Evolutionary conservation across 2,797 vertebrate species (phyloP).

Genomic region (Tympanoctomys barrerae): DNA sequence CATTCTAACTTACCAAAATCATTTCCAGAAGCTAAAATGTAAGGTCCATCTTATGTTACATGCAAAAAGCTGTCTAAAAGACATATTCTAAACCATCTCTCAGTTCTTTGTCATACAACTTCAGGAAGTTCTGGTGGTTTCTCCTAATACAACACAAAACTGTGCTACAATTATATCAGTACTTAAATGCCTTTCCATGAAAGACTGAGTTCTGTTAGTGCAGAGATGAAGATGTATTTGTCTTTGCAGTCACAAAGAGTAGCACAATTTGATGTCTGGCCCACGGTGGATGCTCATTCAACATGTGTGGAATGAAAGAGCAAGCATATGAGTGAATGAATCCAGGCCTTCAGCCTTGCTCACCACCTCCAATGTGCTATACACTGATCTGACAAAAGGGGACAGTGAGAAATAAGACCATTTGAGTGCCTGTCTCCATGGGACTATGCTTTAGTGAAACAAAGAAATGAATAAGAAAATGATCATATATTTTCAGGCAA

Average conservation of each 20-base stretch:
- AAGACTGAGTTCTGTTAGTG: background rate
- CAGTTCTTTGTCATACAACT: background rate
- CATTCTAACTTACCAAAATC: background rate
- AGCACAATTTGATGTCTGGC: background rate
- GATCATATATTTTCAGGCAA: conserved; percentile 12
- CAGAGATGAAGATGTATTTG: background rate
- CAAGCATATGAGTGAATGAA: background rate
- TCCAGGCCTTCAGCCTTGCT: background rate
- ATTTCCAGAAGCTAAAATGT: conserved; percentile 37
- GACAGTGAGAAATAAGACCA: background rate
- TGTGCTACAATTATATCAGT: background rate
- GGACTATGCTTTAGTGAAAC: background rate
- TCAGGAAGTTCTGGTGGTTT: background rate
- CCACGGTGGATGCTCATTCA: background rate
- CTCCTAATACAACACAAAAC: background rate
- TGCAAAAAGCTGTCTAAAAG: background rate
- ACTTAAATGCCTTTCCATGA: background rate
- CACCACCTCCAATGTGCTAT: background rate
- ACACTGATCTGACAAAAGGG: background rate
- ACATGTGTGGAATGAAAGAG: background rate
- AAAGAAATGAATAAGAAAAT: background rate
- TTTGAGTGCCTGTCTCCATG: background rate
- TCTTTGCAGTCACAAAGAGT: background rate
- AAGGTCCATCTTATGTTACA: background rate
- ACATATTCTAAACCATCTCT: conserved; percentile 18